These are phyloP conservation scores for Dendrocopos noguchii DNA, from an alignment of 2,113 vertebrate species.

Conservation along the genomic window DNA sequence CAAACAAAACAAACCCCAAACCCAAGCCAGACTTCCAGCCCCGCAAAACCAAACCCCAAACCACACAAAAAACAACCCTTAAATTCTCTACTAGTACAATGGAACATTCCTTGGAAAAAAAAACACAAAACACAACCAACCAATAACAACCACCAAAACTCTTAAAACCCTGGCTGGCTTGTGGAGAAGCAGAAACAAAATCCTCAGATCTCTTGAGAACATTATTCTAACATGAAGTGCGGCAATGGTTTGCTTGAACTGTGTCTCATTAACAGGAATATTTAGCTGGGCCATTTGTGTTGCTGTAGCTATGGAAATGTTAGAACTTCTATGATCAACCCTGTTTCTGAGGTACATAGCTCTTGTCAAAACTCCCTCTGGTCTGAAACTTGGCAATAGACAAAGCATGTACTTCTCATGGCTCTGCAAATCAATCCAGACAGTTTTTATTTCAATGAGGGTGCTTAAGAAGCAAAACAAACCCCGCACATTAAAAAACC, in stretches of 20 bases:
- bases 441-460: conserved; percentile 39
- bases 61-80: neutral
- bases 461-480: conserved; percentile 53
- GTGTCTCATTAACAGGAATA: conserved; percentile 45
- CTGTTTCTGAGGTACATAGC: conserved; percentile 14
- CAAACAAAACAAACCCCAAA: neutral
- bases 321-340: conserved; percentile 22
- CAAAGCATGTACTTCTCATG: neutral
- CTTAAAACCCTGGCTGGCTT: conserved; percentile 1
- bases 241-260: conserved; percentile 1
- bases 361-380: conserved; percentile 40
- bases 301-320: conserved; percentile 55
- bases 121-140: neutral
- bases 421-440: conserved; percentile 19
- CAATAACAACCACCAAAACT: neutral
- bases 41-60: neutral
- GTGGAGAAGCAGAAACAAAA: conserved; percentile 17
- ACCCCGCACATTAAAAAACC: neutral
- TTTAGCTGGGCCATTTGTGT: conserved; percentile 47
- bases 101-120: neutral
- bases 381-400: conserved; percentile 26
- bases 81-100: neutral
- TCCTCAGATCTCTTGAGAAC: conserved; percentile 14
- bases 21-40: neutral
- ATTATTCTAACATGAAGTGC: neutral